A percentile compares a stretch with the other conserved stretches of the same genome.
Conservation (phyloP, 2,888 invertebrate species). For the Liposcelis brunnea region DNA sequence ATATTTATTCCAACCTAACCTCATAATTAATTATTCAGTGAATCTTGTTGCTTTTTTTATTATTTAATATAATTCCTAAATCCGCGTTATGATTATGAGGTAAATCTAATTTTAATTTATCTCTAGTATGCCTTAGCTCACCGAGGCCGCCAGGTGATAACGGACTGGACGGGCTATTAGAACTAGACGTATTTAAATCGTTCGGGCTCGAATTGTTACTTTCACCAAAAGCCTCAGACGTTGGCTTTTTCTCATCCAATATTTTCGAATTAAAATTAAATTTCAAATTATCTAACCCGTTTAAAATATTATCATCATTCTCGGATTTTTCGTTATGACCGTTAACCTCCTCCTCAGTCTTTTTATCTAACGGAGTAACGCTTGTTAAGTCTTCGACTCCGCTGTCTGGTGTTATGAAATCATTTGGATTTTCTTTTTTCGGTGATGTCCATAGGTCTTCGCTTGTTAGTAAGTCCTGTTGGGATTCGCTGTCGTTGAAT, state of each 20-base stretch:
- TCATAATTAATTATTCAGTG: too few relatives aligned
- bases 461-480: constrained; percentile 15
- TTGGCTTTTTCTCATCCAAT: too few relatives aligned
- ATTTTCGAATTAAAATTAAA: too few relatives aligned
- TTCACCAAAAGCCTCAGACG: too few relatives aligned
- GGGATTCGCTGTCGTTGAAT: constrained; percentile 22
- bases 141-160: constrained; percentile 30
- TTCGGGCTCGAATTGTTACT: not conserved
- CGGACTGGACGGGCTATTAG: constrained; percentile 22
- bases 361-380: too few relatives aligned
- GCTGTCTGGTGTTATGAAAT: constrained; percentile 41
- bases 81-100: constrained; percentile 21
- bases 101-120: constrained; percentile 51
- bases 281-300: too few relatives aligned
- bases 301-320: too few relatives aligned
- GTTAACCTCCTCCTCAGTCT: too few relatives aligned
- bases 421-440: constrained; percentile 15
- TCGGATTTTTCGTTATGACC: too few relatives aligned
- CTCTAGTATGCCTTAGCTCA: constrained; percentile 52
- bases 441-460: not conserved
- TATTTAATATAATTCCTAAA: too few relatives aligned
- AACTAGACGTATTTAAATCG: not conserved
- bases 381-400: constrained; percentile 44
- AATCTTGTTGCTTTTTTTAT: too few relatives aligned
- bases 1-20: too few relatives aligned